Conservation (phyloP, 1,140 invertebrate species). For the Propsilocerus akamusi region DNA sequence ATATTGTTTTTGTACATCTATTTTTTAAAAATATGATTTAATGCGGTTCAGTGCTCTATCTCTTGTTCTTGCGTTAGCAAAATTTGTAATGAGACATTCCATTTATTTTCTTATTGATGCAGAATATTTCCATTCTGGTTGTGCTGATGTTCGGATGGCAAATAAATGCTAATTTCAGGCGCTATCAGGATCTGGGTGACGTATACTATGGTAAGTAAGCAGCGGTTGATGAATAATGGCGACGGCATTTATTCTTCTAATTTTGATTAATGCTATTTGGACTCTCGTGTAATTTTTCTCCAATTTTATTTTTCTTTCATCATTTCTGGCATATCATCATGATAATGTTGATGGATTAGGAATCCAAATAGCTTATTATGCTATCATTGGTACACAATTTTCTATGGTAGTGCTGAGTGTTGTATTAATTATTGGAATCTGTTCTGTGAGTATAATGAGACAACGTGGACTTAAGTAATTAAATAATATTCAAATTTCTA, state of each 20-base stretch:
- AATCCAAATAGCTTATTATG: neutral
- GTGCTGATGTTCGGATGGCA: neutral
- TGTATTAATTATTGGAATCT: neutral
- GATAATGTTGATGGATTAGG: neutral
- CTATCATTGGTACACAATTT: neutral
- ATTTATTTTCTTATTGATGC: neutral
- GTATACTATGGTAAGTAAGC: neutral
- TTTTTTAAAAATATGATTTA: too few species aligned
- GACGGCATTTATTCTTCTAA: neutral
- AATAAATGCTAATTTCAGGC: constrained; percentile 1
- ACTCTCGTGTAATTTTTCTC: neutral
- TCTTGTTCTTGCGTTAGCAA: neutral
- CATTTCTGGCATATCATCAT: neutral
- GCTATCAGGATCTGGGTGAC: neutral
- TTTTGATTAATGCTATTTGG: neutral
- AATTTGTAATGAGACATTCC: neutral
- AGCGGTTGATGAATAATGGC: neutral
- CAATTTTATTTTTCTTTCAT: neutral
- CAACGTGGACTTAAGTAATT: neutral
- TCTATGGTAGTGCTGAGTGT: neutral
- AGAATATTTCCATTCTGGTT: constrained; percentile 1
- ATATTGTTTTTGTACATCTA: neutral
- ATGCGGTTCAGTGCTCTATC: neutral
- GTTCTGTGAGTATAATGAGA: neutral
- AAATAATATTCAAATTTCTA: neutral